Evolutionary conservation across 2,888 invertebrate species (phyloP), one percentile per base, ranked within the genome.

Genomic region (Platerodrilus igneus): DNA sequence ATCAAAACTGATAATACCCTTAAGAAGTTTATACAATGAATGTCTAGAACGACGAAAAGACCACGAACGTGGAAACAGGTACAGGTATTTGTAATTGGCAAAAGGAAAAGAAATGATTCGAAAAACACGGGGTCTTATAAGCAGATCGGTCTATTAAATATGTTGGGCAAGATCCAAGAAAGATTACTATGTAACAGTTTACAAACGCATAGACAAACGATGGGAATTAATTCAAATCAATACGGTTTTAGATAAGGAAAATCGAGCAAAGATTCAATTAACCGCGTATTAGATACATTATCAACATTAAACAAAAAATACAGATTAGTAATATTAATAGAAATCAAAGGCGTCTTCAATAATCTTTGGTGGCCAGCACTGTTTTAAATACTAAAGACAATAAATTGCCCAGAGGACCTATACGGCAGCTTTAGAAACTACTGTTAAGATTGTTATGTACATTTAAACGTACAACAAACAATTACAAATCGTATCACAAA

Each of bases 281-380:
- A 25, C 22, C 4, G 16, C 7, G 22, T 29, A 8, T 15, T 15
- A 14, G 21, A 29, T 16, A n/a, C 6, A 9, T 4, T 34, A 7
- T 5, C 7, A 2, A 7, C 8, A 2, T 10, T 11, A 2, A 7
- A 18, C 1, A 8, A 5, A 6, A 41, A 41, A 22, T 45, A 47
- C 18, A 23, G 31, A 2, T 6, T 32, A 4, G 27, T 18, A 1
- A 4, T 41, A 2, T 41, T 41, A 11, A 15, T 45, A 2, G 47
- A 47, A 21, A 41, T 41, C 4, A 10, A 19, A 2, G 41, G 41
- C 7, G 48, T 42, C n/a, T 48, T 48, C 19, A 35, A 45, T 16
- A 48, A 42, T 20, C 10, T 48, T 0, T 42, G 42, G 41, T 45
- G 48, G 42, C 42, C 42, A 1, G 29, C 22, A 3, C 9, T 42